phyloP scores from a whole-genome alignment of 1,140 invertebrate genomes.

The Eumeta japonica region DNA sequence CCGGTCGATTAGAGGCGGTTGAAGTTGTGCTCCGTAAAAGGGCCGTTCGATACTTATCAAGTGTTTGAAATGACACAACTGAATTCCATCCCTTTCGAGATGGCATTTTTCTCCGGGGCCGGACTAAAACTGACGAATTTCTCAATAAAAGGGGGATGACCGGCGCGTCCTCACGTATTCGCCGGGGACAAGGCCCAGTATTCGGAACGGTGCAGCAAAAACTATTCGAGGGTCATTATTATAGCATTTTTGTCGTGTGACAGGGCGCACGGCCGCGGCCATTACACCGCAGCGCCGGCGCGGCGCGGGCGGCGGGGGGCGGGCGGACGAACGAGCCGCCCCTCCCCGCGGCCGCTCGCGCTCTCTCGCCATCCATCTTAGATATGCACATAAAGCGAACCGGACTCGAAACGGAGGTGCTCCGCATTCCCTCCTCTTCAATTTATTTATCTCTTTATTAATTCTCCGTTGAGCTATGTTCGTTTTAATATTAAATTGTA shows the following conservation, averaged over 20 bases:
- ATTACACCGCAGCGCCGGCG: too few relatives aligned
- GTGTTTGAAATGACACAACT: slow-evolving; percentile 59
- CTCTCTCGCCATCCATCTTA: slow-evolving; percentile 48
- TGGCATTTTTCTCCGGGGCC: slow-evolving; percentile 35
- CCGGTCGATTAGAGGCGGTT: slow-evolving; percentile 46
- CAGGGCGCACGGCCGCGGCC: slow-evolving; percentile 47
- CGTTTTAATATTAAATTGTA: neutral
- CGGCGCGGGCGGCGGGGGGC: slow-evolving; percentile 21
- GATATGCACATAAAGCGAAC: slow-evolving; percentile 54
- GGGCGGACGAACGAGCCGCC: slow-evolving; percentile 15
- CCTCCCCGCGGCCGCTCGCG: slow-evolving; percentile 13
- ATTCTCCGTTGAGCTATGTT: slow-evolving; percentile 31
- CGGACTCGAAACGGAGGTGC: slow-evolving; percentile 50
- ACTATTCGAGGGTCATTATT: slow-evolving; percentile 55
- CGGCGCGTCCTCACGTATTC: slow-evolving; percentile 47
- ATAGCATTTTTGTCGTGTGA: slow-evolving; percentile 59
- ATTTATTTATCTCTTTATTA: slow-evolving; percentile 58
- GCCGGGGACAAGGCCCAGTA: slow-evolving; percentile 31
- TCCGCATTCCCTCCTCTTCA: slow-evolving; percentile 52
- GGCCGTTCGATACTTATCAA: slow-evolving; percentile 53
- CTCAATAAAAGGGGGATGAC: slow-evolving; percentile 56
- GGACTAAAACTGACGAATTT: slow-evolving; percentile 57
- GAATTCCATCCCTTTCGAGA: slow-evolving; percentile 45
- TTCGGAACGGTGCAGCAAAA: slow-evolving; percentile 56
- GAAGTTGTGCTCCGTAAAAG: slow-evolving; percentile 48